These are phyloP conservation scores for Caenorhabditis sulstoni DNA, from an alignment of 2,888 invertebrate species.

Conservation along the genomic window DNA sequence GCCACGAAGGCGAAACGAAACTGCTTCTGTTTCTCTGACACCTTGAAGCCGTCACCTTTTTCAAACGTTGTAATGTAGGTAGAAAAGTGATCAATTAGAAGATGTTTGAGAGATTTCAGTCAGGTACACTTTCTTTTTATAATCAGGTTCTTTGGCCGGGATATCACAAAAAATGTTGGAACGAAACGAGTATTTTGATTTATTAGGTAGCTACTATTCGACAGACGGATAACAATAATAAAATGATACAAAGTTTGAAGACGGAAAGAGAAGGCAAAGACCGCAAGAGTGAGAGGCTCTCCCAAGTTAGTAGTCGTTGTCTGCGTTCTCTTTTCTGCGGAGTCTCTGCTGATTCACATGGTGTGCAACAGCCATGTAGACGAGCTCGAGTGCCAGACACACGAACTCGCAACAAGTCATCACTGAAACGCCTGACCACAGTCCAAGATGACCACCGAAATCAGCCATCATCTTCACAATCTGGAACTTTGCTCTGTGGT, in stretches of 20 bases:
- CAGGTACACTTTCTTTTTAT: not conserved
- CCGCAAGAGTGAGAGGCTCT: not conserved
- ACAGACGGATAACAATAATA: not conserved
- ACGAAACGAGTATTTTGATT: slow-evolving; percentile 19
- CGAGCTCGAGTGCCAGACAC: slow-evolving; percentile 70
- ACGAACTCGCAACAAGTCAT: slow-evolving; percentile 78
- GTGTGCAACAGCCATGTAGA: slow-evolving; percentile 72
- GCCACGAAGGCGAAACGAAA: no score
- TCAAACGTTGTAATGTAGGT: not conserved
- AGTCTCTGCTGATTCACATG: slow-evolving; percentile 54
- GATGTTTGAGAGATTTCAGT: not conserved
- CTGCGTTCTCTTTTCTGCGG: slow-evolving; percentile 26
- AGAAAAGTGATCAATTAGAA: slow-evolving; percentile 2
- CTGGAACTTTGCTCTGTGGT: no score
- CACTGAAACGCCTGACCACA: slow-evolving; percentile 78
- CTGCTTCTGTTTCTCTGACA: slow-evolving; percentile 12
- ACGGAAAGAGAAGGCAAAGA: slow-evolving; percentile 1
- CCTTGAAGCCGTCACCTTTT: not conserved
- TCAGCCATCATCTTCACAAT: slow-evolving; percentile 79
- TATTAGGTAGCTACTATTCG: not conserved
- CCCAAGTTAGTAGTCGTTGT: slow-evolving; percentile 49
- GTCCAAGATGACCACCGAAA: slow-evolving; percentile 78
- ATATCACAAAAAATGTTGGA: not conserved
- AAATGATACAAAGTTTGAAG: not conserved
- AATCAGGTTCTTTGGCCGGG: not conserved